Evolutionary conservation across 1,140 invertebrate genomes (phyloP).

Genomic region (Diuraphis noxia): DNA sequence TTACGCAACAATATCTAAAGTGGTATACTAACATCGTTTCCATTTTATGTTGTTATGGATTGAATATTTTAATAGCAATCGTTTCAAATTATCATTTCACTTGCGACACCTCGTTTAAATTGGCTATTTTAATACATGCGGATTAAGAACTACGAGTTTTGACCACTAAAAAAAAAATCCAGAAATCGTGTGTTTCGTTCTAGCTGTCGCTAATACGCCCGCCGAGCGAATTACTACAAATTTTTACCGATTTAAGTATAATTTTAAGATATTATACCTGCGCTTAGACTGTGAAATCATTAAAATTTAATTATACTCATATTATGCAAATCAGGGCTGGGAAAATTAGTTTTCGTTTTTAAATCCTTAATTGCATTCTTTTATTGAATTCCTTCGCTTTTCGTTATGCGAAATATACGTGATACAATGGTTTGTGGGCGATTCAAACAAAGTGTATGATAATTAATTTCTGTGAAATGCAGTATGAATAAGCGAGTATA

Average conservation of each 20-base stretch:
- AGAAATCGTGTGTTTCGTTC: background rate
- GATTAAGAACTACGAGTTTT: background rate
- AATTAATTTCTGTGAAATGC: too few relatives aligned
- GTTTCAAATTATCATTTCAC: background rate
- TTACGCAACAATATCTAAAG: background rate
- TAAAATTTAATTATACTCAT: too few relatives aligned
- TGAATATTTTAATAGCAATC: background rate
- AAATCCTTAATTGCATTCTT: background rate
- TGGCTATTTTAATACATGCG: background rate
- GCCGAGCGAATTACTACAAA: background rate
- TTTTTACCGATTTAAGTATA: background rate
- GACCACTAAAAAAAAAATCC: background rate
- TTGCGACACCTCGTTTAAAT: background rate
- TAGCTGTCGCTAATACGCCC: background rate
- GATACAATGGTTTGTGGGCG: background rate
- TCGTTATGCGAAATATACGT: background rate
- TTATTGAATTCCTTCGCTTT: background rate
- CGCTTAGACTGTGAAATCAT: too few relatives aligned
- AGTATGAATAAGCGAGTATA: too few relatives aligned
- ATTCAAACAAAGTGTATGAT: too few relatives aligned
- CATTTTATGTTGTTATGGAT: background rate
- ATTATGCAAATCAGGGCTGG: background rate
- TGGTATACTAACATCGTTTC: background rate
- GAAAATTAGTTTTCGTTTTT: background rate
- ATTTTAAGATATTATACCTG: background rate